Evolutionary conservation across 2,888 invertebrate species (phyloP).

Genomic region (Muscina levida): DNA sequence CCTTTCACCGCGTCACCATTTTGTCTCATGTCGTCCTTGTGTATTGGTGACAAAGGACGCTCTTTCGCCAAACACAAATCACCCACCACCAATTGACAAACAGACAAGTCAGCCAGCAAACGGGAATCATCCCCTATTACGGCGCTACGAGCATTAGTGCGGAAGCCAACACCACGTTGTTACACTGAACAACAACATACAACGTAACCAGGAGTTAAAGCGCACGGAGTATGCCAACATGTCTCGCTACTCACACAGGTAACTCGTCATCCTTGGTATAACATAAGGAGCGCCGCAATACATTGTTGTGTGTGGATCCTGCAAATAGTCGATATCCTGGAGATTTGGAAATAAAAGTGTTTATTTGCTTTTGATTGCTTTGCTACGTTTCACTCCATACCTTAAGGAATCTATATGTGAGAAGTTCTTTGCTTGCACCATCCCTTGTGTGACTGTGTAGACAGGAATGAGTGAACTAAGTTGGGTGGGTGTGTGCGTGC

Average conservation of each 20-base stretch:
- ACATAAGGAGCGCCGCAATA: too few species aligned
- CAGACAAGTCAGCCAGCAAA: background rate
- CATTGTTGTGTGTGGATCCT: too few species aligned
- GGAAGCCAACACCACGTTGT: conserved; percentile 13
- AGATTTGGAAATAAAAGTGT: too few species aligned
- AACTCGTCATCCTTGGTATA: too few species aligned
- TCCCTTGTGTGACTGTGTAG: conserved; percentile 10
- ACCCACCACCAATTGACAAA: conserved; percentile 62
- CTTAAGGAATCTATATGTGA: background rate
- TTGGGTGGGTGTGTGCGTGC: background rate
- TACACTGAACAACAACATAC: conserved; percentile 4
- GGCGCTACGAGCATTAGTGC: background rate
- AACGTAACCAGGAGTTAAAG: background rate
- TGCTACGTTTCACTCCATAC: background rate
- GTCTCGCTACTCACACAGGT: background rate
- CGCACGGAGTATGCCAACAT: background rate
- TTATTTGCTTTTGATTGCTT: background rate
- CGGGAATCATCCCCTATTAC: conserved; percentile 20
- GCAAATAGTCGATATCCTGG: background rate
- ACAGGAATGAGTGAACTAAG: background rate
- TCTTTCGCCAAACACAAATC: conserved; percentile 34
- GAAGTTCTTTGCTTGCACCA: background rate
- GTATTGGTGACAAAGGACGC: conserved; percentile 31
- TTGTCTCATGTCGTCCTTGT: background rate
- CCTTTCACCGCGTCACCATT: conserved; percentile 16